Percentiles rank a stretch among this genome's conserved stretches.
Conservation (phyloP, 2,888 invertebrate genomes). For the Lymantria monacha region DNA sequence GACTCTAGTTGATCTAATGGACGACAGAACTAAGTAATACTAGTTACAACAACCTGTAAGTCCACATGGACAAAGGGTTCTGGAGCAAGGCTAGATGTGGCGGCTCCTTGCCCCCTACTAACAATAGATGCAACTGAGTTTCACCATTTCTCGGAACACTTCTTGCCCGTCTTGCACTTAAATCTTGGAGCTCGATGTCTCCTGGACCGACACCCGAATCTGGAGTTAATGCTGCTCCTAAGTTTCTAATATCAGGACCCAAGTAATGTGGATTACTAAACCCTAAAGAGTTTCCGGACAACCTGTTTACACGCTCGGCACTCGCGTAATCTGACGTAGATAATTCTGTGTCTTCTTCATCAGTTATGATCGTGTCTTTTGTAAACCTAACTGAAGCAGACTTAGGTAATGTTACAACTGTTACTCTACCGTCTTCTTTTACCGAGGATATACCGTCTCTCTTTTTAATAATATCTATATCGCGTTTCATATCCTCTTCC, state of each 20-base stretch:
- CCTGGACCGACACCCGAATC: slow-evolving; percentile 83
- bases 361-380: slow-evolving; percentile 67
- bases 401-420: slow-evolving; percentile 77
- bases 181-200: slow-evolving; percentile 68
- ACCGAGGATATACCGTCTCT: slow-evolving; percentile 55
- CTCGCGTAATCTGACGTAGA: slow-evolving; percentile 90
- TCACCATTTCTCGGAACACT: slow-evolving; percentile 48
- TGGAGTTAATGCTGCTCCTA: slow-evolving; percentile 86
- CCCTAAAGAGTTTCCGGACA: slow-evolving; percentile 80
- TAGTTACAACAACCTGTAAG: slow-evolving; percentile 81
- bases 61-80: slow-evolving; percentile 90
- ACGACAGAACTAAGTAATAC: slow-evolving; percentile 25
- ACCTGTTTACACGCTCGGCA: slow-evolving; percentile 84
- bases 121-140: slow-evolving; percentile 50
- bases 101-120: slow-evolving; percentile 91
- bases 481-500: slow-evolving; percentile 68
- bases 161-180: slow-evolving; percentile 46
- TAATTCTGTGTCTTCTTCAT: slow-evolving; percentile 81
- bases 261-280: slow-evolving; percentile 90
- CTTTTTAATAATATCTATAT: slow-evolving; percentile 30
- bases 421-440: slow-evolving; percentile 66
- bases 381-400: slow-evolving; percentile 84
- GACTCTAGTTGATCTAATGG: slow-evolving; percentile 33
- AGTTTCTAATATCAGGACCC: slow-evolving; percentile 85
- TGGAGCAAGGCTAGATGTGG: slow-evolving; percentile 89